Evolutionary conservation across 2,888 invertebrate genomes (phyloP), one percentile per base, ranked within the genome.

Genomic region (Leptinotarsa juncta): DNA sequence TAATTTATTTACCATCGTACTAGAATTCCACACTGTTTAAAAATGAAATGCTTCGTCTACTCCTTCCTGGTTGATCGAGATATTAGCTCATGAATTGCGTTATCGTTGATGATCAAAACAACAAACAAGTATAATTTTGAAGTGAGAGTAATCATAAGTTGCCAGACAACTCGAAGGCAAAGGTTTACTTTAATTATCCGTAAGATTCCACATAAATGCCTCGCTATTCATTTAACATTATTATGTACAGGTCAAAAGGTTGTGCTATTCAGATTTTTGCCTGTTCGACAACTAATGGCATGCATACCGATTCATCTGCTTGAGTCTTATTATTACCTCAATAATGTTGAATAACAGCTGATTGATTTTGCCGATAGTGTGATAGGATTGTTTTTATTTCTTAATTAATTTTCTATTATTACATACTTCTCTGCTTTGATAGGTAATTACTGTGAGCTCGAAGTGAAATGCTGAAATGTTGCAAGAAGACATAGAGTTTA

Each of bases 301-400:
- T 57, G 57, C 69, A 60, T 69, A 65, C 71, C 57, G 75, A 69
- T 69, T 69, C 75, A 67, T 71, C 66, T 66, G 67, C 75, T 67
- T 55, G 65, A 55, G 74, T 74, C 70, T 71, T 71, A 68, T 74
- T 74, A 74, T 74, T 74, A 60, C 69, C 69, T 57, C 69, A 57
- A 69, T 69, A 69, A 69, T 49, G 57, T 60, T 69, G 57, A 69
- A 68, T 68, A 68, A 69, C 57, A 69, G 69, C 69, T 69, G 69
- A 69, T 69, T 57, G 69, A 69, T 69, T 57, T 55, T 57, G 20
- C 48, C 57, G 69, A 69, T 69, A 69, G 23, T 49, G 69, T 42
- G 49, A 65, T 51, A 68, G 49, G 65, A 72, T 72, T 72, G 72
- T 72, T 72, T 72, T 72, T 72, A 72, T 72, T 72, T 68, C 67